Base-by-base conservation (phyloP, 30 jellyfish, hydroid and myxozoan species). In the Calvadosia cruxmelitensis region DNA sequence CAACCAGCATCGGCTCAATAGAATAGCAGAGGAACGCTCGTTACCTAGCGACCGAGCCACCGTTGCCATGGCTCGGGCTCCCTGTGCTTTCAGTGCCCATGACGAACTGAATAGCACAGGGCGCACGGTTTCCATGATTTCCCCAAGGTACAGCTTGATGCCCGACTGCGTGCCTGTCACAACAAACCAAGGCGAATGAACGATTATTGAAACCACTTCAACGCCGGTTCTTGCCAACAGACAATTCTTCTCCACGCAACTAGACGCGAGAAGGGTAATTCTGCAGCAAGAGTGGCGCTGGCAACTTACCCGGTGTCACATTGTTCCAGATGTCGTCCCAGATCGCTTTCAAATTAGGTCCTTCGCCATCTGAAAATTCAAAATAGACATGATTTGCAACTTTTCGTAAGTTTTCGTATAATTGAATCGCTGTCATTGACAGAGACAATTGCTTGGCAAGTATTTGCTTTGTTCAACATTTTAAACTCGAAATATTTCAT, bases 251-350 rank as follows among this genome's bases (percentile, higher is more conserved):
- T 1, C 36, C 27, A 29, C 33, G 35, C 2, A 24, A n/a, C 27
- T 42, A 12, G 32, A 1, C 66, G 66, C 23, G 34, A 0, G 61
- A 52, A 57, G 28, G 7, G 28, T 31, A 28, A 31, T 16, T 2
- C 33, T n/a, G n/a, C 7, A 35, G 78, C 28, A 2, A 28, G 23
- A 24, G 33, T 28, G 31, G 15, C 29, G 49, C 34, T 27, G 1
- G 12, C 5, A 24, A 0, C 23, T 33, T 61, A 78, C 96, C 96
- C 7, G 96, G 81, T 2, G 93, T 74, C 20, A 75, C 26, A 65
- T 64, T 74, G 31, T 75, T 74, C 96, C 96, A 85, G 48, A 85
- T 74, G 33, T 85, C 96, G 2, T 73, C 90, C 96, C 96, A 85
- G 27, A 75, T 50, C n/a, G 77, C 93, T 53, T 69, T 66, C 28